A percentile compares a stretch with the other conserved stretches of the same genome.
phyloP scores from a whole-genome alignment of 2,888 invertebrate genomes.

The Dicyrtoma fusca region DNA sequence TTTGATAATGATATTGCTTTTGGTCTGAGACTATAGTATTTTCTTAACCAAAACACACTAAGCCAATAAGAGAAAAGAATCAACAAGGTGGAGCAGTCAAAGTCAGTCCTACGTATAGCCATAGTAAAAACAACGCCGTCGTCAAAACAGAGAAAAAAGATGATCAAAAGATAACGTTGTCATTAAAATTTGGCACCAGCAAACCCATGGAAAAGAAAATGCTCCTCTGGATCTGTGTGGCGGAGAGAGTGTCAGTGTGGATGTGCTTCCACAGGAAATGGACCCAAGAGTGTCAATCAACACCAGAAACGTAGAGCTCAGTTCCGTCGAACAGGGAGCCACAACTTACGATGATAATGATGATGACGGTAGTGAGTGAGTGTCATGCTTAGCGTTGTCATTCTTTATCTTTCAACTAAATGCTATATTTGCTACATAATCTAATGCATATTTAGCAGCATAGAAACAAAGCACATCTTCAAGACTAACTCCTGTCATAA shows the following conservation, averaged over 20 bases:
- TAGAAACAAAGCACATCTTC: neutral
- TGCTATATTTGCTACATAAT: neutral
- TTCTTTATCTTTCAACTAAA: slow-evolving; percentile 26
- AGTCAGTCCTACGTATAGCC: neutral
- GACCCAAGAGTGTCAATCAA: slow-evolving; percentile 46
- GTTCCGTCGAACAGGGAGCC: slow-evolving; percentile 22
- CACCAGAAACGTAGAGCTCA: slow-evolving; percentile 30
- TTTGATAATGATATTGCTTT: slow-evolving; percentile 13
- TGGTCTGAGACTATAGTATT: slow-evolving; percentile 14
- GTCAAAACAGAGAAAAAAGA: neutral
- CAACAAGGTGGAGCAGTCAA: neutral
- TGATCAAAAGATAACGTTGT: slow-evolving; percentile 44
- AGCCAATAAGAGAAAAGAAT: slow-evolving; percentile 24
- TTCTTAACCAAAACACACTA: slow-evolving; percentile 20
- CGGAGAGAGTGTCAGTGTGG: neutral
- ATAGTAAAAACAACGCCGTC: slow-evolving; percentile 14
- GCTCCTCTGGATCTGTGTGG: slow-evolving; percentile 4
- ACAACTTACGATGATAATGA: slow-evolving; percentile 46
- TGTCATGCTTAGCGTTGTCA: slow-evolving; percentile 19
- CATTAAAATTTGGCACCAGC: slow-evolving; percentile 45
- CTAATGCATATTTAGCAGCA: neutral
- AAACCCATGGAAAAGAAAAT: slow-evolving; percentile 14
- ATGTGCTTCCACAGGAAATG: slow-evolving; percentile 41
- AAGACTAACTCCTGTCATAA: neutral
- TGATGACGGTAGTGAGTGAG: slow-evolving; percentile 45